Conservation (phyloP, 2,888 invertebrate genomes). For the Physocephala rufipes region DNA sequence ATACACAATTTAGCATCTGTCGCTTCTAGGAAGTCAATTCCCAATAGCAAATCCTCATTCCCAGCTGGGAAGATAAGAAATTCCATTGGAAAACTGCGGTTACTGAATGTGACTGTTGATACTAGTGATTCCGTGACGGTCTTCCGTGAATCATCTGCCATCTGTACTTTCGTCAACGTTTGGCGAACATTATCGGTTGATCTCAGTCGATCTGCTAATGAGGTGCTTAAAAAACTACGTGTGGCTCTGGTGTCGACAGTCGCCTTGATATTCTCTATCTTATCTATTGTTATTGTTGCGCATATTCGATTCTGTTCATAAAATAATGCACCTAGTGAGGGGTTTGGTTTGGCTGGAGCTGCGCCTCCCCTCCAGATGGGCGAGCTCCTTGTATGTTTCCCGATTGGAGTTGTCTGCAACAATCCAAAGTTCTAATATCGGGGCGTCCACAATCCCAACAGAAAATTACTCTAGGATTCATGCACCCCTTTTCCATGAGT, state of each 20-base stretch:
- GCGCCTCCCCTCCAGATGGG: background rate
- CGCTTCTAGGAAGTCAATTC: no score
- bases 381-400: background rate
- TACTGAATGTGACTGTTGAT: background rate
- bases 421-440: background rate
- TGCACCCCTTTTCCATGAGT: background rate
- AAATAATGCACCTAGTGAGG: background rate
- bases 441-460: background rate
- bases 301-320: slow-evolving; percentile 2
- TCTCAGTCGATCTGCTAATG: no score
- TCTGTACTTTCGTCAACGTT: no score
- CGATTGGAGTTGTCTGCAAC: background rate
- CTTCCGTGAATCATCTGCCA: no score
- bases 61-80: background rate
- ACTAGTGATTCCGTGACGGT: background rate
- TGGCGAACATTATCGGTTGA: no score
- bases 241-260: background rate
- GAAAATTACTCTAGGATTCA: background rate
- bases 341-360: background rate
- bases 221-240: background rate
- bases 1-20: background rate
- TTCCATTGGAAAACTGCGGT: background rate
- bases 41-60: no score
- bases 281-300: background rate
- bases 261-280: background rate